Percentiles rank a stretch among this genome's conserved stretches.
phyloP scores from a whole-genome alignment of 2,113 vertebrate species.

The mouse (Mus musculus) region DNA sequence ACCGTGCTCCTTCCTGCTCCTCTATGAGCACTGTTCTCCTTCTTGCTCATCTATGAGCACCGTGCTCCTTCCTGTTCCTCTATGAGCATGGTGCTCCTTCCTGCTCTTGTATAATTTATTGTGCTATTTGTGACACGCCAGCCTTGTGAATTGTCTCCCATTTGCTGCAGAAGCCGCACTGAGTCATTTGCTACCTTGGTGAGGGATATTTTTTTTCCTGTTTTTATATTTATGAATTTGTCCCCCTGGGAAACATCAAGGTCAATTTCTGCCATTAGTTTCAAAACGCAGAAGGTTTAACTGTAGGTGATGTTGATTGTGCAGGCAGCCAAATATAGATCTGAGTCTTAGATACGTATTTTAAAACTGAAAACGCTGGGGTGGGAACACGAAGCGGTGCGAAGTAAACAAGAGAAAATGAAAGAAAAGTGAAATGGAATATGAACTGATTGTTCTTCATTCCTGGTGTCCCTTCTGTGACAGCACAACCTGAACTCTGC shows the following conservation, averaged over 20 bases:
- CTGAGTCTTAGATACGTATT: constrained; percentile 66
- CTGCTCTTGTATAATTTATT: constrained; percentile 8
- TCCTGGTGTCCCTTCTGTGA: not conserved
- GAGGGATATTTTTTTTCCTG: constrained; percentile 22
- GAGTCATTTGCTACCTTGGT: constrained; percentile 47
- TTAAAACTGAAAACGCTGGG: constrained; percentile 52
- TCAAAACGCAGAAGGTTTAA: constrained; percentile 64
- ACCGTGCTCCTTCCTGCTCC: not conserved
- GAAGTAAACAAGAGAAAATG: constrained; percentile 48
- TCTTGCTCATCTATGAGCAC: not conserved
- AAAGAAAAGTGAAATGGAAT: not conserved
- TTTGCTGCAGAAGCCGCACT: constrained; percentile 10
- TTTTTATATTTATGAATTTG: constrained; percentile 70
- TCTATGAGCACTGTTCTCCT: not conserved
- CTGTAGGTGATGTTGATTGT: constrained; percentile 61
- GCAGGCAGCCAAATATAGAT: constrained; percentile 53
- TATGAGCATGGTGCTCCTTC: not conserved
- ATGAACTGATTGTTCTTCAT: not conserved
- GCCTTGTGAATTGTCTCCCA: constrained; percentile 58
- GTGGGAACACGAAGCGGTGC: constrained; percentile 3
- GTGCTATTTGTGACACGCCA: not conserved
- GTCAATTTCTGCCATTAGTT: constrained; percentile 73
- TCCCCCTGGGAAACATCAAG: constrained; percentile 73
- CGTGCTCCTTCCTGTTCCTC: not conserved
- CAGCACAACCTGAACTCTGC: not conserved